Evolutionary conservation across 2,888 invertebrate genomes (phyloP).

Genomic region (Zeuzera pyrina): DNA sequence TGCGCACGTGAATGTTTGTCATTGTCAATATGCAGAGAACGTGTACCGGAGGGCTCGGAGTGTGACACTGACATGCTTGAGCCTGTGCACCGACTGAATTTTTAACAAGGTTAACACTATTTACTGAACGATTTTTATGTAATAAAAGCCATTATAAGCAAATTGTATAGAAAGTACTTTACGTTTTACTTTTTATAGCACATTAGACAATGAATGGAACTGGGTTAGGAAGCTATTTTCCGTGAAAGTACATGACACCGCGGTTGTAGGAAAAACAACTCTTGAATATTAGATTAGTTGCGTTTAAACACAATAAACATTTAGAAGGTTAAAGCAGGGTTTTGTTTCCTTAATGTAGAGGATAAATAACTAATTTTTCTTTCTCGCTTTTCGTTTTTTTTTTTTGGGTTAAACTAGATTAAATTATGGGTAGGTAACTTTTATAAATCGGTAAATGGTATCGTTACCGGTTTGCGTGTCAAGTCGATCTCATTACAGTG

Average conservation of each 20-base stretch:
- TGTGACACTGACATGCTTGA: slow-evolving; percentile 2
- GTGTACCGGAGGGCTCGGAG: neutral
- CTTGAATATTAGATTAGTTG: neutral
- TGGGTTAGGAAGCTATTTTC: slow-evolving; percentile 32
- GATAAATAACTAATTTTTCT: too few species aligned
- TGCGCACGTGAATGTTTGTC: neutral
- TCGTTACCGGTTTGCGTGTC: too few species aligned
- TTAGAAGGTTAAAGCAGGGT: too few species aligned
- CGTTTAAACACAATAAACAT: too few species aligned
- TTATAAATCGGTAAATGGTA: neutral
- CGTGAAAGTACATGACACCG: slow-evolving; percentile 37
- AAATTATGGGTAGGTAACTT: too few species aligned
- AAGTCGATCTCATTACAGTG: slow-evolving; percentile 40
- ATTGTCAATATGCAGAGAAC: neutral
- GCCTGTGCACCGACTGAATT: slow-evolving; percentile 9
- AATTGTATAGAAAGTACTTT: slow-evolving; percentile 33
- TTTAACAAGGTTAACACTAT: slow-evolving; percentile 8
- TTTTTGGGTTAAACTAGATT: too few species aligned
- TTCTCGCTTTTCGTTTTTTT: too few species aligned
- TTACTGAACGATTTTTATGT: slow-evolving; percentile 2
- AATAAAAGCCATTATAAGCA: slow-evolving; percentile 21
- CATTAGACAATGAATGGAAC: slow-evolving; percentile 21
- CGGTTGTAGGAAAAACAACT: too few species aligned
- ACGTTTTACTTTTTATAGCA: slow-evolving; percentile 23
- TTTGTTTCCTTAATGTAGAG: neutral